phyloP scores from a whole-genome alignment of 2,888 invertebrate genomes.

The Lysandra coridon region DNA sequence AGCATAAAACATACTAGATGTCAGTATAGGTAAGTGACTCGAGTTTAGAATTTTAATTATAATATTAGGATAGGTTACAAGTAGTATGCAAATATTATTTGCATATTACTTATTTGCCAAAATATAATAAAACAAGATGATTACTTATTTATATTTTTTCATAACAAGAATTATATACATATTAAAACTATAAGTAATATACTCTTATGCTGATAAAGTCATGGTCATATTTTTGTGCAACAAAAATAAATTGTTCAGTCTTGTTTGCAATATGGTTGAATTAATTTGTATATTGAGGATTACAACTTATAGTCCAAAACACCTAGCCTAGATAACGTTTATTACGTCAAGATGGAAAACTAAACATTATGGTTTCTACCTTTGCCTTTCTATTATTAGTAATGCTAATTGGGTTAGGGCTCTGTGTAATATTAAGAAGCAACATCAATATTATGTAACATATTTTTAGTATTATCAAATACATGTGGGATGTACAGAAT shows the following conservation, averaged over 20 bases:
- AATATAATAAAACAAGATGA: not conserved
- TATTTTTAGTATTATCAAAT: constrained; percentile 15
- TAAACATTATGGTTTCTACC: not conserved
- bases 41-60: no score
- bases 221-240: constrained; percentile 18
- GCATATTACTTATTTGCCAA: no score
- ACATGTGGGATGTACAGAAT: not conserved
- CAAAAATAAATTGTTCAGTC: constrained; percentile 17
- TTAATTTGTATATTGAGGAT: not conserved
- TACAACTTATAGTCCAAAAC: not conserved
- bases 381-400: not conserved
- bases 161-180: constrained; percentile 8
- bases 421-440: not conserved
- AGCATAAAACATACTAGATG: no score
- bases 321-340: not conserved
- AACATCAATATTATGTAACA: not conserved
- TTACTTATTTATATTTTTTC: not conserved
- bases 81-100: no score
- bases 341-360: not conserved
- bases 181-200: constrained; percentile 11
- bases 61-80: no score
- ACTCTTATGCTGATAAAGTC: not conserved
- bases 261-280: not conserved
- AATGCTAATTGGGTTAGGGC: not conserved
- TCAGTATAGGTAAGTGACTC: no score